Evolutionary conservation across 2,888 invertebrate genomes (phyloP).

Genomic region (Xylophagus ater): DNA sequence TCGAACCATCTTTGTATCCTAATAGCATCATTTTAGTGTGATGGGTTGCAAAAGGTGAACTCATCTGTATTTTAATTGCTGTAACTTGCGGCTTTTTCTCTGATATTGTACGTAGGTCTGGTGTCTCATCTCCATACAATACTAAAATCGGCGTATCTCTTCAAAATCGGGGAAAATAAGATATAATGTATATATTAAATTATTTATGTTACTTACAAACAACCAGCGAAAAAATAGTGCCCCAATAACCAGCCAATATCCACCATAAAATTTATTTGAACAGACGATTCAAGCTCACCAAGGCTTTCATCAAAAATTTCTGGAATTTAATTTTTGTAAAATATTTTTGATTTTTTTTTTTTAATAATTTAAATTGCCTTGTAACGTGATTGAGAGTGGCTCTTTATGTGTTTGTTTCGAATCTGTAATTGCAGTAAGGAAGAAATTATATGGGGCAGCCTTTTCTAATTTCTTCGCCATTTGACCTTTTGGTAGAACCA

Average conservation of each 20-base stretch:
- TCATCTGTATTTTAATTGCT: slow-evolving; percentile 56
- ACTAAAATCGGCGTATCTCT: slow-evolving; percentile 61
- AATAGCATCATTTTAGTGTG: slow-evolving; percentile 88
- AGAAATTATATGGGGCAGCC: slow-evolving; percentile 61
- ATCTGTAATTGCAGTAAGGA: slow-evolving; percentile 60
- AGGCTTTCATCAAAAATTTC: slow-evolving; percentile 70
- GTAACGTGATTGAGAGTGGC: slow-evolving; percentile 55
- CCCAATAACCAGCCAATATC: slow-evolving; percentile 81
- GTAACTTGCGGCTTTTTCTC: slow-evolving; percentile 54
- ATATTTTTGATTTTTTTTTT: too few species aligned
- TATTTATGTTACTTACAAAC: slow-evolving; percentile 42
- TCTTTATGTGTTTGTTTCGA: slow-evolving; percentile 52
- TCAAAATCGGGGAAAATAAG: too few species aligned
- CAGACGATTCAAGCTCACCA: slow-evolving; percentile 58
- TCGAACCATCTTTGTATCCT: slow-evolving; percentile 66
- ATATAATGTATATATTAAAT: not conserved
- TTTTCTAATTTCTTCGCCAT: slow-evolving; percentile 56
- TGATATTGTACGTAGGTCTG: slow-evolving; percentile 45
- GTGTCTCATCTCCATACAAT: slow-evolving; percentile 63
- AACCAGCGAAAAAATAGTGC: slow-evolving; percentile 69
- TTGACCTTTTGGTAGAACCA: slow-evolving; percentile 47
- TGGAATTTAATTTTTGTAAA: too few species aligned
- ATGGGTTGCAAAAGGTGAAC: slow-evolving; percentile 73
- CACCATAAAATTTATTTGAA: slow-evolving; percentile 92
- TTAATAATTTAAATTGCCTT: too few species aligned